Evolutionary conservation across 2,888 invertebrate genomes (phyloP).

Genomic region (Monoplex corrugatus): DNA sequence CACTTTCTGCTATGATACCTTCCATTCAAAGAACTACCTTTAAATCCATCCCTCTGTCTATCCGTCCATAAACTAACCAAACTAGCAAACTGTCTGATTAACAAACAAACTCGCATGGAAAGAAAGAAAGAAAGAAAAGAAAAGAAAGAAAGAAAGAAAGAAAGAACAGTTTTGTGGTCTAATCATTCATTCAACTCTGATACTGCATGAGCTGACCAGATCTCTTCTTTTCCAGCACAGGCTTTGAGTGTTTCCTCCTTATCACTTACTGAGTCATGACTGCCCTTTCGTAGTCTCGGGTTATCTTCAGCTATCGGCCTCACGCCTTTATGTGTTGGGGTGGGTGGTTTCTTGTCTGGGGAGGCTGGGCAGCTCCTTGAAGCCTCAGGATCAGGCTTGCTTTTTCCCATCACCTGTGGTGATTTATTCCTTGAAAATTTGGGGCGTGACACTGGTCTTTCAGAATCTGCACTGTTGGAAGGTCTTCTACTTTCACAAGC

Average conservation of each 20-base stretch:
- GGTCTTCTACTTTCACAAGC: neutral
- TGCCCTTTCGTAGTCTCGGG: neutral
- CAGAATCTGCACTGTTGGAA: too few relatives aligned
- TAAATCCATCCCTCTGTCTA: too few relatives aligned
- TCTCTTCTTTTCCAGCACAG: slow-evolving; percentile 57
- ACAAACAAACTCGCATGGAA: neutral
- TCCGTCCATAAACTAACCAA: too few relatives aligned
- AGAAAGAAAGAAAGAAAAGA: neutral
- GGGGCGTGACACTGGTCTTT: too few relatives aligned
- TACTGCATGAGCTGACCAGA: too few relatives aligned
- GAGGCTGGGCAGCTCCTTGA: slow-evolving; percentile 32
- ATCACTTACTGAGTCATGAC: slow-evolving; percentile 56
- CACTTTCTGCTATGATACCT: too few relatives aligned
- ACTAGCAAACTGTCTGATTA: neutral
- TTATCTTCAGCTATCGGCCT: slow-evolving; percentile 62
- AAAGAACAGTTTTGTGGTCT: neutral
- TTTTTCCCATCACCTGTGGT: neutral
- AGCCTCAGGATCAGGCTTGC: neutral
- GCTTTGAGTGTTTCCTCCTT: slow-evolving; percentile 59
- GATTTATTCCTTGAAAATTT: too few relatives aligned
- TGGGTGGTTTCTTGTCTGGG: slow-evolving; percentile 61
- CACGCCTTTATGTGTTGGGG: slow-evolving; percentile 60
- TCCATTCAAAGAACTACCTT: too few relatives aligned
- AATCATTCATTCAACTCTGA: neutral
- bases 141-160: neutral